A percentile compares a stretch with the other conserved stretches of the same genome.
Conservation (phyloP, 2,797 vertebrate genomes). For the Scleropages formosus region DNA sequence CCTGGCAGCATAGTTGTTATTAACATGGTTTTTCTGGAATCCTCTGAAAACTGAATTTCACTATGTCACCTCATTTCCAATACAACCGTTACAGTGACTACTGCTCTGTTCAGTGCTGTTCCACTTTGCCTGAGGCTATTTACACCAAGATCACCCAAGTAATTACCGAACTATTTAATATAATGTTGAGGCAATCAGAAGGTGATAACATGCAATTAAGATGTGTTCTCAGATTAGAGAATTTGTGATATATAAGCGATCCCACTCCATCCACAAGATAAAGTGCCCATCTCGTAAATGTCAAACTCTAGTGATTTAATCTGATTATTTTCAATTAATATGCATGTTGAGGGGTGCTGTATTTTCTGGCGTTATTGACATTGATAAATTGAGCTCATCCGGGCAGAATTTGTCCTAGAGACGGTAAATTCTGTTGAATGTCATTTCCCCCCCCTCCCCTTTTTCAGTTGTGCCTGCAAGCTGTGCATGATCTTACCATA, state of each 20-base stretch:
- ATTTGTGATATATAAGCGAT: conserved; percentile 74
- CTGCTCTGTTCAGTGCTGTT: conserved; percentile 65
- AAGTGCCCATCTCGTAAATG: conserved; percentile 94
- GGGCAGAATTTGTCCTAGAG: conserved; percentile 83
- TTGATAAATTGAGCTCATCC: conserved; percentile 97
- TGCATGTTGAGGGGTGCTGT: conserved; percentile 86
- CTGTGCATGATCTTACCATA: conserved; percentile 69
- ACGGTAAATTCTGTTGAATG: conserved; percentile 86
- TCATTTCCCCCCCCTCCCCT: conserved; percentile 68
- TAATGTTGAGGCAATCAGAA: conserved; percentile 98
- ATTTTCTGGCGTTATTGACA: conserved; percentile 86
- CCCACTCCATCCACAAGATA: conserved; percentile 87
- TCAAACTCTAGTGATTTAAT: conserved; percentile 95
- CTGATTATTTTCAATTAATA: conserved; percentile 99
- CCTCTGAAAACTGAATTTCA: neutral
- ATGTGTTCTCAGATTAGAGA: conserved; percentile 89
- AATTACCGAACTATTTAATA: conserved; percentile 99
- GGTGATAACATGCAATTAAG: conserved; percentile 99
- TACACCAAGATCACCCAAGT: conserved; percentile 93
- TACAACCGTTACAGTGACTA: conserved; percentile 29
- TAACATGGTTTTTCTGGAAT: conserved; percentile 54
- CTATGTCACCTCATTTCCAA: neutral
- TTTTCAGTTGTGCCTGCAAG: conserved; percentile 66
- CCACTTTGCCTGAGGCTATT: conserved; percentile 85
- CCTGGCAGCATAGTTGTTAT: too few species aligned